Evolutionary conservation across 1,140 invertebrate genomes (phyloP).

Genomic region (Hetaerina americana): DNA sequence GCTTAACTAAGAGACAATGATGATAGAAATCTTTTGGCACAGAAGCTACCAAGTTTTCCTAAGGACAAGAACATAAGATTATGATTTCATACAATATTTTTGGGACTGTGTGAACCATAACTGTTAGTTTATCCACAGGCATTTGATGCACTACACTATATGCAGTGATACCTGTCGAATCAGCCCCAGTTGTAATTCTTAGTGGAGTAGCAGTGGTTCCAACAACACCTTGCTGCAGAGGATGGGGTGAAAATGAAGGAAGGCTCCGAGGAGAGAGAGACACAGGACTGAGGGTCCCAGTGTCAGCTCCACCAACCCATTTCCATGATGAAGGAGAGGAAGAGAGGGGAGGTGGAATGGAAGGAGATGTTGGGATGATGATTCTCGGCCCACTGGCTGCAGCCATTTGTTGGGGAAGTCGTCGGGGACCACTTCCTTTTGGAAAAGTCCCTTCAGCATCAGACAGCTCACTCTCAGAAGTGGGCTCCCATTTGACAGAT

Average conservation of each 20-base stretch:
- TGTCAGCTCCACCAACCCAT: constrained; percentile 22
- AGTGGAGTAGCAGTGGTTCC: neutral
- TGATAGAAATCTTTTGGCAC: no score
- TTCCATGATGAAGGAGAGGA: neutral
- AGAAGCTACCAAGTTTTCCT: neutral
- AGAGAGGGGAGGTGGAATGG: constrained; percentile 20
- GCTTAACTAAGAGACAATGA: no score
- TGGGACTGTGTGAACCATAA: neutral
- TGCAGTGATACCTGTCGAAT: constrained; percentile 5
- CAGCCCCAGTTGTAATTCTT: neutral
- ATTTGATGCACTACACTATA: neutral
- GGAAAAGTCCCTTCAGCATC: constrained; percentile 31
- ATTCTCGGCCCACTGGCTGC: neutral
- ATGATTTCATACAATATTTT: neutral
- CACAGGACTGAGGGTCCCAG: constrained; percentile 39
- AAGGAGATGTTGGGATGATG: neutral
- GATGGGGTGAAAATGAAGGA: constrained; percentile 32
- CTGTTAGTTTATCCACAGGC: neutral
- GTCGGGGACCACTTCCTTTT: neutral
- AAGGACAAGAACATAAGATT: neutral
- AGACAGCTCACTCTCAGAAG: constrained; percentile 46
- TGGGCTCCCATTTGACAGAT: constrained; percentile 47
- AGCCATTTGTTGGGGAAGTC: neutral
- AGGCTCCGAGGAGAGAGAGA: constrained; percentile 41
- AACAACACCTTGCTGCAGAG: neutral